phyloP scores from a whole-genome alignment of 2,888 invertebrate species.

The Philonicus albiceps region DNA sequence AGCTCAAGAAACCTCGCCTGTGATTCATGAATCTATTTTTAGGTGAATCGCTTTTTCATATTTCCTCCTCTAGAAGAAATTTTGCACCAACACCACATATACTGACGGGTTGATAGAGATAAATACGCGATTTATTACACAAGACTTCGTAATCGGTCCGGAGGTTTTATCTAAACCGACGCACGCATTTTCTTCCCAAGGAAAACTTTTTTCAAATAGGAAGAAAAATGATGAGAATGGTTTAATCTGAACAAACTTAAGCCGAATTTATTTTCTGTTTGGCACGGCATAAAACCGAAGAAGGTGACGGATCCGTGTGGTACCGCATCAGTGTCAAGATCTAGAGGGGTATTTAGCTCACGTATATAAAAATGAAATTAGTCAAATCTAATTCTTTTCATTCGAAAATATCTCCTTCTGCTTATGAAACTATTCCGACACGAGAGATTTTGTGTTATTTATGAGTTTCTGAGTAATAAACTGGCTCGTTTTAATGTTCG shows the following conservation, averaged over 20 bases:
- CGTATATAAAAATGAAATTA: background rate
- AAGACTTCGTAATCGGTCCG: background rate
- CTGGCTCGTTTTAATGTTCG: background rate
- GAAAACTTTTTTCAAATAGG: background rate
- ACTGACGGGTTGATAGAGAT: background rate
- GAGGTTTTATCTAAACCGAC: background rate
- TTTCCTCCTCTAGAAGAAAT: background rate
- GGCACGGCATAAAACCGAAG: background rate
- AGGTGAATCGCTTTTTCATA: background rate
- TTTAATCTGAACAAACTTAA: background rate
- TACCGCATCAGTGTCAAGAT: background rate
- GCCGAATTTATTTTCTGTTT: background rate
- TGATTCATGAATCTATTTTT: conserved; percentile 14
- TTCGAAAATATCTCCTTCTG: background rate
- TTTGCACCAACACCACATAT: background rate
- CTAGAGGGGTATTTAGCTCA: background rate
- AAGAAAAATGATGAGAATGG: background rate
- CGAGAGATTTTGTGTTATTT: background rate
- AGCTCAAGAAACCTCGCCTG: background rate
- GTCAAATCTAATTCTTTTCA: background rate
- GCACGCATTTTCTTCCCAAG: background rate
- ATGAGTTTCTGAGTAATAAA: background rate
- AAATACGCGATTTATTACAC: background rate
- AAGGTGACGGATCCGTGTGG: background rate
- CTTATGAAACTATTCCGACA: background rate